Evolutionary conservation across 2,888 invertebrate species (phyloP).

Genomic region (Drosophila fungiperda): DNA sequence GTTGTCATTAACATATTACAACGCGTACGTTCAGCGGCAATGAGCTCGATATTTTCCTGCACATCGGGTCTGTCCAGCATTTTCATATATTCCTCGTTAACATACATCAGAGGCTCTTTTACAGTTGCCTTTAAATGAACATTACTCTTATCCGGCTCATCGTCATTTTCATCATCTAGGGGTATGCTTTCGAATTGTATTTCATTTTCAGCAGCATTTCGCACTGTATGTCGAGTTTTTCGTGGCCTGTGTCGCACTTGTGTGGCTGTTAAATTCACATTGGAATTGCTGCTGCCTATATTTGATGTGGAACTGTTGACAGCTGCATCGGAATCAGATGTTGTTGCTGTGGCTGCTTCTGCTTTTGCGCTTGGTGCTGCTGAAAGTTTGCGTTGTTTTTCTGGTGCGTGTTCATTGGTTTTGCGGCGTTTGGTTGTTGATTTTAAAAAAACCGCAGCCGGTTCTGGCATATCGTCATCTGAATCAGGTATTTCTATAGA

Average conservation of each 20-base stretch:
- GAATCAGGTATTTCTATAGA: conserved; percentile 67
- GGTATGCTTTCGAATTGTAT: conserved; percentile 61
- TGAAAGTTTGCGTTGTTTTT: conserved; percentile 14
- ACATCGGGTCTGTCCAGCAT: conserved; percentile 45
- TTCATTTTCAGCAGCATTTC: conserved; percentile 50
- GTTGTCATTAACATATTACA: conserved; percentile 63
- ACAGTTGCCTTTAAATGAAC: neutral
- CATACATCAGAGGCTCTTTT: no score
- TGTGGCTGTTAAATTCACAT: neutral
- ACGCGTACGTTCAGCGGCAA: conserved; percentile 66
- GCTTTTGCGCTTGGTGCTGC: neutral
- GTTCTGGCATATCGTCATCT: conserved; percentile 55
- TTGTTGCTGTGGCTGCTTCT: neutral
- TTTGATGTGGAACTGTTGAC: neutral
- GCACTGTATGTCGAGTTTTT: conserved; percentile 61
- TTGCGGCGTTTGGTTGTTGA: conserved; percentile 1
- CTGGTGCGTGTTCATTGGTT: conserved; percentile 29
- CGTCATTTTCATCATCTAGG: conserved; percentile 9
- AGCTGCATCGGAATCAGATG: conserved; percentile 23
- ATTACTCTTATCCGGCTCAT: neutral
- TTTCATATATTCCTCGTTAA: neutral
- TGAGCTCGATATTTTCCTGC: conserved; percentile 39
- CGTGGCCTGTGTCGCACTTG: conserved; percentile 53
- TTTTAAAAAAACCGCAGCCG: conserved; percentile 1
- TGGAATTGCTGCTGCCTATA: conserved; percentile 1